These are phyloP conservation scores for Geothlypis trichas DNA, from an alignment of 2,113 vertebrate genomes.

Conservation along the genomic window DNA sequence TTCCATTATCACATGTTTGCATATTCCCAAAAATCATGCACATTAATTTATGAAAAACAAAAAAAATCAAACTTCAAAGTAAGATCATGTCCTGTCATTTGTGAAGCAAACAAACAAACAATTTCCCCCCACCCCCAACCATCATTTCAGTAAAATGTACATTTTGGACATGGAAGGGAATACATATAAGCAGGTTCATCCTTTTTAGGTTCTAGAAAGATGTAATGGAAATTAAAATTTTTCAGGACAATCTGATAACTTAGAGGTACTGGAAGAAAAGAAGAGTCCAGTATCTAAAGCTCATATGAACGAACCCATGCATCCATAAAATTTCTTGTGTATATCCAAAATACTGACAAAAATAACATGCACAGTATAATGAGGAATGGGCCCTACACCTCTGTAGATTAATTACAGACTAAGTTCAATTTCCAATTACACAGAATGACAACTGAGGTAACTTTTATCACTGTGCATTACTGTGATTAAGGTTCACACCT, in stretches of 20 bases:
- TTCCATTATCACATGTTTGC: constrained; percentile 30
- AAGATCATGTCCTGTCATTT: background rate
- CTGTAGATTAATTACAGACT: background rate
- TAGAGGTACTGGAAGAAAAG: background rate
- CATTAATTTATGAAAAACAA: constrained; percentile 32
- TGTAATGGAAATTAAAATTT: background rate
- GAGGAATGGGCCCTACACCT: background rate
- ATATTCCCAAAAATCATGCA: constrained; percentile 63
- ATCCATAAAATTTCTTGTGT: background rate
- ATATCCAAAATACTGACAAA: background rate
- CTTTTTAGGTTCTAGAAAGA: background rate
- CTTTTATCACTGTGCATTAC: background rate
- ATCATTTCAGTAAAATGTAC: background rate
- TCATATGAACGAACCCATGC: background rate
- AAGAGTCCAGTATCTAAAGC: background rate
- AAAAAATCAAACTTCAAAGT: constrained; percentile 14
- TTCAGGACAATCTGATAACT: background rate
- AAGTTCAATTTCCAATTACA: background rate
- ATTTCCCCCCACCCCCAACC: background rate
- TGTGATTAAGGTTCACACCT: background rate
- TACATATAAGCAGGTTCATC: background rate
- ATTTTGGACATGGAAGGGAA: background rate
- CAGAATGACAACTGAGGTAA: background rate
- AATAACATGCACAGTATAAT: background rate
- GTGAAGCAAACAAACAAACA: background rate